A percentile compares a stretch with the other conserved stretches of the same genome.
Conservation (phyloP, 2,113 vertebrate species). For the Gambusia affinis region DNA sequence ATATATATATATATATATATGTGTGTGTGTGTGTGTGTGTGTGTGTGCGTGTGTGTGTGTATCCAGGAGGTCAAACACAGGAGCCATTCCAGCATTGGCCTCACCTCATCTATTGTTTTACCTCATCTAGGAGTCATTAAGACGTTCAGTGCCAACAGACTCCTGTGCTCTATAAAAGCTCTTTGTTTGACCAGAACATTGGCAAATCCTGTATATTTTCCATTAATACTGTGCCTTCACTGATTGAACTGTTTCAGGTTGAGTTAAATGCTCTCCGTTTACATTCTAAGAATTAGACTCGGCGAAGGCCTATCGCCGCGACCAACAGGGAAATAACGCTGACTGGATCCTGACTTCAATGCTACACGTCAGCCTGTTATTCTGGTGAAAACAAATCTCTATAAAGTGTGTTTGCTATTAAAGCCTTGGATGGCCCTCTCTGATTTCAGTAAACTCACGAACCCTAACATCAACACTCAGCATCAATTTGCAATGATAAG, state of each 20-base stretch:
- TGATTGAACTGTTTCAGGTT: slow-evolving; percentile 11
- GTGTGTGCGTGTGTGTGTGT: neutral
- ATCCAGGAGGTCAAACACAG: neutral
- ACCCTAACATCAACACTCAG: slow-evolving; percentile 24
- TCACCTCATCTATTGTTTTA: slow-evolving; percentile 14
- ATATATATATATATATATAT: neutral
- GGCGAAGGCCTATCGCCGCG: slow-evolving; percentile 1
- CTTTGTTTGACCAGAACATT: slow-evolving; percentile 64
- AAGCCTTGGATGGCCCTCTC: slow-evolving; percentile 20
- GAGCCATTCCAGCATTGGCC: slow-evolving; percentile 20
- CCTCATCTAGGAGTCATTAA: slow-evolving; percentile 28
- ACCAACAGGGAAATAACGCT: slow-evolving; percentile 21
- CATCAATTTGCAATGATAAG: slow-evolving; percentile 12
- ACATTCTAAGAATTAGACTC: slow-evolving; percentile 15
- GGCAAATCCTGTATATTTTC: slow-evolving; percentile 66
- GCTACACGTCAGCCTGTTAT: neutral
- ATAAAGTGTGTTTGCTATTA: slow-evolving; percentile 45
- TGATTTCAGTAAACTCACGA: slow-evolving; percentile 14
- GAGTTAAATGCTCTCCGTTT: slow-evolving; percentile 7
- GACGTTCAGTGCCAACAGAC: slow-evolving; percentile 45
- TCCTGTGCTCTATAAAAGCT: slow-evolving; percentile 47
- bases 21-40: no score
- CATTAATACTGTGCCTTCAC: slow-evolving; percentile 34
- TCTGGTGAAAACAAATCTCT: slow-evolving; percentile 23
- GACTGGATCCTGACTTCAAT: neutral